Evolutionary conservation across 1,140 invertebrate genomes (phyloP).

Genomic region (Diabrotica virgifera): DNA sequence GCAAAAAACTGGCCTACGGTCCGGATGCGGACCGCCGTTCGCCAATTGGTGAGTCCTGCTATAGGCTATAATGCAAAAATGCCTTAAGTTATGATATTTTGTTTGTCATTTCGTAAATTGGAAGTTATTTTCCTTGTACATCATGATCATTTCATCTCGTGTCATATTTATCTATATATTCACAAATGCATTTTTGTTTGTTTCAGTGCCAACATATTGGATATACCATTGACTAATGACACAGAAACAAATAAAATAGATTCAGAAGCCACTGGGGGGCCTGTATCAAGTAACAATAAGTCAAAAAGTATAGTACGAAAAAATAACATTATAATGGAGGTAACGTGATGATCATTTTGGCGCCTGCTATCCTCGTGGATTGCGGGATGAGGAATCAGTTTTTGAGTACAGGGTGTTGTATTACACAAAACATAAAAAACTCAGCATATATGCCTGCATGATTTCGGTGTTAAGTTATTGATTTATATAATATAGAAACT

Average conservation of each 20-base stretch:
- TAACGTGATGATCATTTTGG: constrained; percentile 45
- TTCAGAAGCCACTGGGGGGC: constrained; percentile 27
- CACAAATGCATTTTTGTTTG: background rate
- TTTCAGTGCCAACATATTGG: constrained; percentile 48
- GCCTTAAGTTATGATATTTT: too few species aligned
- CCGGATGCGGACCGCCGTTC: too few species aligned
- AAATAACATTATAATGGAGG: constrained; percentile 47
- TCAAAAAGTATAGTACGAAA: constrained; percentile 43
- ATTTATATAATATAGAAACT: constrained; percentile 18
- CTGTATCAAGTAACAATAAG: constrained; percentile 38
- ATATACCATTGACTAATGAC: constrained; percentile 44
- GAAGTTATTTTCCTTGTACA: too few species aligned
- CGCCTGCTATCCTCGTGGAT: constrained; percentile 27
- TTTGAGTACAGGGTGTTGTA: constrained; percentile 12
- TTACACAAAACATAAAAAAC: constrained; percentile 9
- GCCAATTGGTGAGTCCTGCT: too few species aligned
- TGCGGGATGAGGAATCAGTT: constrained; percentile 20
- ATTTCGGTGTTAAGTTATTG: constrained; percentile 8
- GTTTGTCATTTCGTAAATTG: too few species aligned
- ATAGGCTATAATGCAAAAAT: too few species aligned
- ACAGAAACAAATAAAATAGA: constrained; percentile 32
- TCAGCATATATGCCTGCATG: constrained; percentile 12
- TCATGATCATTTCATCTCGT: too few species aligned
- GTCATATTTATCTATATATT: too few species aligned
- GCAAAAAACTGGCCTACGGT: too few species aligned